These are phyloP conservation scores for Sylvietta virens DNA, from an alignment of 2,113 vertebrate species.

Conservation along the genomic window DNA sequence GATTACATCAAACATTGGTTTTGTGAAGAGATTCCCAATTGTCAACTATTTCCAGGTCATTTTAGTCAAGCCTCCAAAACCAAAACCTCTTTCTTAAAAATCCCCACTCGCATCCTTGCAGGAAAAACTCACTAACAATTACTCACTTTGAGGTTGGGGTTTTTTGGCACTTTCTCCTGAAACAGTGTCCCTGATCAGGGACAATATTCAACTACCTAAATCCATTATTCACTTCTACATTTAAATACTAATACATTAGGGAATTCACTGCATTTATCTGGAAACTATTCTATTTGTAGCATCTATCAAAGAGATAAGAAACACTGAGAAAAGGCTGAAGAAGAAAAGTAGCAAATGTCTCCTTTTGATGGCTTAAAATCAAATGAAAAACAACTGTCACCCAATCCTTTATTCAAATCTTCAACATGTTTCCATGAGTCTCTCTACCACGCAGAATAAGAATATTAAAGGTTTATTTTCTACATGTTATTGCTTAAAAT, in stretches of 20 bases:
- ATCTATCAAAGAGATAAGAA: background rate
- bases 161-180: background rate
- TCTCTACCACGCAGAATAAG: background rate
- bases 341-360: background rate
- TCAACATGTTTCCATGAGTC: background rate
- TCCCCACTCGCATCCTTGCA: background rate
- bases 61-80: background rate
- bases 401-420: background rate
- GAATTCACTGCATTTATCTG: background rate
- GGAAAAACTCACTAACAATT: background rate
- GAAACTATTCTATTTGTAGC: background rate
- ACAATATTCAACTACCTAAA: background rate
- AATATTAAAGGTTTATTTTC: background rate
- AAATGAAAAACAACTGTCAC: background rate
- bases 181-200: background rate
- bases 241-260: background rate
- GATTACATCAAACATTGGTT: background rate
- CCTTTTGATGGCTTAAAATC: background rate
- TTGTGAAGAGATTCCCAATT: background rate
- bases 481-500: background rate
- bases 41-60: background rate
- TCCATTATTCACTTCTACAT: background rate
- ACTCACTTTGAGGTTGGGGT: background rate
- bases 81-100: background rate
- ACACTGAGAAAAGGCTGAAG: background rate